These are phyloP conservation scores for Melinaea menophilus DNA, from an alignment of 2,888 invertebrate species.

Conservation along the genomic window DNA sequence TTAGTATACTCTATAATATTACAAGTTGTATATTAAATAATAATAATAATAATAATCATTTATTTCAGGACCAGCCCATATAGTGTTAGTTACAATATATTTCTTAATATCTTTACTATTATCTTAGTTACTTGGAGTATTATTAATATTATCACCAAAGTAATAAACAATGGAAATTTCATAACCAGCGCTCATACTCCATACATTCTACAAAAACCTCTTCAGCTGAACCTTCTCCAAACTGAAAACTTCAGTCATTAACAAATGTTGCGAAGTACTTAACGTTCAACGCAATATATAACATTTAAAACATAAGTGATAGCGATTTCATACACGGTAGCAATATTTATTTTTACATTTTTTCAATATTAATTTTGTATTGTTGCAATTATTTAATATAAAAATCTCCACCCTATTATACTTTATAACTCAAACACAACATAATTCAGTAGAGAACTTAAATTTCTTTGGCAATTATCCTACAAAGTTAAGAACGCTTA, in stretches of 20 bases:
- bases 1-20: no score
- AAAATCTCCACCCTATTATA: no score
- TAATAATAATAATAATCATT: no score
- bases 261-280: constrained; percentile 33
- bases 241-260: constrained; percentile 36
- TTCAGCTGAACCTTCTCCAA: constrained; percentile 22
- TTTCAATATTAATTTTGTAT: neutral
- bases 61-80: no score
- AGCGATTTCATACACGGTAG: constrained; percentile 7
- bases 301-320: constrained; percentile 7
- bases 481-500: neutral
- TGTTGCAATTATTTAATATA: no score
- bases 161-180: constrained; percentile 4
- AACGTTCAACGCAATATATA: constrained; percentile 16
- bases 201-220: constrained; percentile 17
- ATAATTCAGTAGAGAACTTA: neutral
- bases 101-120: neutral
- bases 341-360: neutral
- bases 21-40: no score
- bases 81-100: no score
- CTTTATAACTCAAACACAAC: no score
- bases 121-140: neutral
- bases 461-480: constrained; percentile 3
- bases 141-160: neutral
- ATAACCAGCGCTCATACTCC: neutral